A percentile compares a stretch with the other conserved stretches of the same genome.
Conservation (phyloP, 1,140 invertebrate species). For the Lysiphlebus fabarum region DNA sequence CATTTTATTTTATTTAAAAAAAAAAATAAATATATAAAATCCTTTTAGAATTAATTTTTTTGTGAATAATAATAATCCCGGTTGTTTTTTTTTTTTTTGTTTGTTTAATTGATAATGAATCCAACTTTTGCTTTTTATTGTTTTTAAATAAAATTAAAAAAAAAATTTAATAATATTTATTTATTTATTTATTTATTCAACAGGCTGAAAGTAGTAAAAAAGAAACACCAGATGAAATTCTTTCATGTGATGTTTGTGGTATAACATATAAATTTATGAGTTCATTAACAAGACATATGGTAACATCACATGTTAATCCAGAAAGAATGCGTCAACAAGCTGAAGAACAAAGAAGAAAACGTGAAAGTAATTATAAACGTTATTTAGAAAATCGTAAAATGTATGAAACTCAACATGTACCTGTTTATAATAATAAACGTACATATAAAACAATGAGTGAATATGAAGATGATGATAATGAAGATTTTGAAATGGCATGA, state of each 20-base stretch:
- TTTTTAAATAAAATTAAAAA: too few species aligned
- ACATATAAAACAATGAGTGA: conserved; percentile 27
- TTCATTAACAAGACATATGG: conserved; percentile 54
- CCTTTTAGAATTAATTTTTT: too few species aligned
- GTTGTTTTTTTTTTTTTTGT: neutral
- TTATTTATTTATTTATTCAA: conserved; percentile 27
- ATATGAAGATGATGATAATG: conserved; percentile 22
- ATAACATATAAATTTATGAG: conserved; percentile 56
- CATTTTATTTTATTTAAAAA: too few species aligned
- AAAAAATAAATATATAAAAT: too few species aligned
- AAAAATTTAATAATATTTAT: neutral
- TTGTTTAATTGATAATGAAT: neutral
- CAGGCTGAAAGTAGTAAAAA: conserved; percentile 36
- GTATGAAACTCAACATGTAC: conserved; percentile 46
- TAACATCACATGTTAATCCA: conserved; percentile 53
- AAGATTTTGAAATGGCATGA: conserved; percentile 23
- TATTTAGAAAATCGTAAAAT: conserved; percentile 52
- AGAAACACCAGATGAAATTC: conserved; percentile 39
- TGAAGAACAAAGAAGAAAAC: conserved; percentile 51
- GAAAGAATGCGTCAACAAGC: conserved; percentile 51
- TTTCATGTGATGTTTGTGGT: conserved; percentile 52
- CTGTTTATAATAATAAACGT: conserved; percentile 31
- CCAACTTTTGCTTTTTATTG: neutral
- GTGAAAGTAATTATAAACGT: conserved; percentile 51
- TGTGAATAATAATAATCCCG: too few species aligned